Evolutionary conservation across 2,888 invertebrate genomes (phyloP), one percentile per base, ranked within the genome.

Genomic region (Allolobophora icterica): DNA sequence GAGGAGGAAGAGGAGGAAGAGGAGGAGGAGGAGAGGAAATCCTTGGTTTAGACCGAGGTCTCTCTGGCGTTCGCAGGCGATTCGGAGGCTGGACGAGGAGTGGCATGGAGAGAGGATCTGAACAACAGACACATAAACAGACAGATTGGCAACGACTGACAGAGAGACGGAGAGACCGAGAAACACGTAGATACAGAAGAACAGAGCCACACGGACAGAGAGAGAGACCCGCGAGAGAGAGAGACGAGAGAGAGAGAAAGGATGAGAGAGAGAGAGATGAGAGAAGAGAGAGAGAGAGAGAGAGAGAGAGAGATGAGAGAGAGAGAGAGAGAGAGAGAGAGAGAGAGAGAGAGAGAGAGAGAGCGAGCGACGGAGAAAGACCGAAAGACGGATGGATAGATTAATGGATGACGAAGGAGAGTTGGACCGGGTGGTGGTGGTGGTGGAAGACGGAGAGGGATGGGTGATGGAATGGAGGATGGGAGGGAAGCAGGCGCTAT

Each of bases 221-320:
- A 89, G 35, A 90, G n/a, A 35, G 21, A 90, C 30, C n/a, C n/a
- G n/a, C n/a, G n/a, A 52, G 19, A 90, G n/a, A 52, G 13, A 91
- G 30, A 34, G n/a, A 91, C 58, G n/a, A 89, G 30, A 91, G 90
- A 58, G 33, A 91, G 30, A 89, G 21, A 89, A 21, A 90, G 21
- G 83, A 4, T 58, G 30, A 90, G 34, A 58, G 8, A 58, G 8
- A 83, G 6, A 35, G 8, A 90, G 30, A 90, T 5, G 15, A n/a
- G 4, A 33, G 4, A n/a, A 83, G 83, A 83, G 8, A 83, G 83
- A 83, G 30, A 30, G 84, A 84, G 2, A 84, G 84, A 84, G 33
- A 84, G 17, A 84, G 33, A 33, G 17, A 87, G 4, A 30, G 35
- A 83, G 30, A 83, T n/a, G 83, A 83, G 30, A 83, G 24, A 83